Percentiles rank a stretch among this genome's conserved stretches.
phyloP scores from a whole-genome alignment of 2,113 vertebrate genomes.

The Halcyon senegalensis region DNA sequence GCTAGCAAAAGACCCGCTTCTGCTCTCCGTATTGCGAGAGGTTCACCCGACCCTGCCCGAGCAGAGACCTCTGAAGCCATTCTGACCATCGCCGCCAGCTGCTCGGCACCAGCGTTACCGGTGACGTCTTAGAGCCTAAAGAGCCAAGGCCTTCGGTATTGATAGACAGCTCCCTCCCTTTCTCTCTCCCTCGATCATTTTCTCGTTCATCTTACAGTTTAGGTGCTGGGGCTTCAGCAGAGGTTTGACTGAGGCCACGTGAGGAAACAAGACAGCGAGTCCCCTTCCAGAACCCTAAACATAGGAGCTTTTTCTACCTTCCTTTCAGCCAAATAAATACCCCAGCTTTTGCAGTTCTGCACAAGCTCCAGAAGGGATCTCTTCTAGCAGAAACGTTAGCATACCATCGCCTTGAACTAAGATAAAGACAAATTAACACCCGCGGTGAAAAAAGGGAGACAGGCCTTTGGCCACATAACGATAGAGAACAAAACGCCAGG shows the following conservation, averaged over 20 bases:
- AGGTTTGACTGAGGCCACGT: neutral
- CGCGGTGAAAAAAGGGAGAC: neutral
- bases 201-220: neutral
- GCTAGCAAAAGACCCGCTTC: neutral
- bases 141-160: neutral
- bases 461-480: neutral
- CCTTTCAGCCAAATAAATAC: neutral
- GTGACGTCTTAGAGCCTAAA: neutral
- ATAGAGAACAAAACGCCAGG: rapidly evolving
- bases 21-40: neutral
- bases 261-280: neutral
- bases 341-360: neutral
- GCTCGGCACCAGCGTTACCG: neutral
- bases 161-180: neutral
- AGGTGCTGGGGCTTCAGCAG: neutral
- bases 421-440: neutral
- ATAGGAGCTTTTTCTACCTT: neutral
- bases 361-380: neutral
- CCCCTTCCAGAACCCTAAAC: neutral
- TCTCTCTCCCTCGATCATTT: neutral
- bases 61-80: neutral
- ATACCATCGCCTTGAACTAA: neutral
- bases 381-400: neutral
- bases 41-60: neutral
- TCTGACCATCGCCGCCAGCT: neutral